Base-by-base conservation (phyloP, 2,113 vertebrate species). In the Tachysurus fulvidraco region DNA sequence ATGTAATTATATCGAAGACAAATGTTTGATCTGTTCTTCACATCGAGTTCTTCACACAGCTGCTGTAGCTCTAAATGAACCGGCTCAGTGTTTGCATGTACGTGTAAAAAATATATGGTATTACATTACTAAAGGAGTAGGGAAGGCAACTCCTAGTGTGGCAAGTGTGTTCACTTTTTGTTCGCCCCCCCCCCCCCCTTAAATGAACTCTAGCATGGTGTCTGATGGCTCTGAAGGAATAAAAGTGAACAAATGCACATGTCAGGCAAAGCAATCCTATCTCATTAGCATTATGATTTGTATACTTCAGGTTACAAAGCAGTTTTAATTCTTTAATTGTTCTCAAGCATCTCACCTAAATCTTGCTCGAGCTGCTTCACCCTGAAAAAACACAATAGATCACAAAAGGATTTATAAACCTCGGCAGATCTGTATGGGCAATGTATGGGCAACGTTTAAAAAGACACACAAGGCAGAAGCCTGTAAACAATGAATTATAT, bases 1-100 rank as follows among this genome's bases (percentile, higher is more conserved):
- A 88, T 87, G 84, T 79, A 91, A 90, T 92, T 92, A 91, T 69
- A 91, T 89, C 78, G 50, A 44, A 88, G 86, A 90, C 88, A 91
- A 91, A 90, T 89, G 62, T 46, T 46, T 73, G 86, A 88, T 91
- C 73, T 73, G 67, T 81, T 90, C 87, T 91, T 90, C 85, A 46
- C 85, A 79, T 28, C 41, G 88, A 76, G 52, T 7, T 9, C 36
- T 36, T 81, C 65, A 69, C 78, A 87, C 90, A 91, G 91, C 90
- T 92, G 91, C 85, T 71, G 84, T 36, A 44, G 44, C 78, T 88
- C 91, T 88, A 62, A 86, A 74, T 73, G 30, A 64, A 46, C 64
- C 46, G 81, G 28, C 73, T 30, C 25, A 59, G 13, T 57, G 69
- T 90, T 90, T 89, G 87, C 59, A 78, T 76, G 76, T 81, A 82